Conservation (phyloP, 2,888 invertebrate genomes). For the Caenorhabditis sulstoni region DNA sequence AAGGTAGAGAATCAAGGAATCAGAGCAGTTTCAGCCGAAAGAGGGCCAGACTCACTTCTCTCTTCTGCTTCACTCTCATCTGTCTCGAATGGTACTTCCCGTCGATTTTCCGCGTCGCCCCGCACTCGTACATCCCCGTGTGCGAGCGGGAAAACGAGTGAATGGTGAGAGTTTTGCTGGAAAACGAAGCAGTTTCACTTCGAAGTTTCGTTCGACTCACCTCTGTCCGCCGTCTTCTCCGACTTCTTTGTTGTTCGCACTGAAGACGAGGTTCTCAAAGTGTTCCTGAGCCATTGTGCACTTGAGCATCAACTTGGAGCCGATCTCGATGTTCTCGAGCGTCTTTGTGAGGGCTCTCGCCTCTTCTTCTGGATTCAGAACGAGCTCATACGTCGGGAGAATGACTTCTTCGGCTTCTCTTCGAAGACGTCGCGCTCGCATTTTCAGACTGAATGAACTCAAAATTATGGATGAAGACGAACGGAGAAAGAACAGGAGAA, state of each 20-base stretch:
- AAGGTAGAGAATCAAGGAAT: no score
- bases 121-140: slow-evolving; percentile 56
- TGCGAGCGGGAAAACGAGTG: slow-evolving; percentile 43
- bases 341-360: slow-evolving; percentile 41
- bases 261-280: slow-evolving; percentile 45
- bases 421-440: slow-evolving; percentile 45
- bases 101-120: slow-evolving; percentile 50
- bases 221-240: slow-evolving; percentile 36
- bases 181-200: no score
- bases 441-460: slow-evolving; percentile 2
- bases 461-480: neutral
- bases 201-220: no score
- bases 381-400: slow-evolving; percentile 46
- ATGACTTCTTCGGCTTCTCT: slow-evolving; percentile 25
- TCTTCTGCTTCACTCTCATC: slow-evolving; percentile 44
- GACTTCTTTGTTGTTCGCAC: slow-evolving; percentile 26
- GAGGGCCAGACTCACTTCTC: slow-evolving; percentile 38
- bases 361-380: slow-evolving; percentile 50
- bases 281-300: slow-evolving; percentile 56
- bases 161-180: slow-evolving; percentile 43
- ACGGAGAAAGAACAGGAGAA: slow-evolving; percentile 3
- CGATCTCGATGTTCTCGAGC: slow-evolving; percentile 55
- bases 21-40: no score
- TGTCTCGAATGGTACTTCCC: slow-evolving; percentile 57
- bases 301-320: slow-evolving; percentile 52